Conservation (phyloP, 2,888 invertebrate species). For the Parnassius smintheus region DNA sequence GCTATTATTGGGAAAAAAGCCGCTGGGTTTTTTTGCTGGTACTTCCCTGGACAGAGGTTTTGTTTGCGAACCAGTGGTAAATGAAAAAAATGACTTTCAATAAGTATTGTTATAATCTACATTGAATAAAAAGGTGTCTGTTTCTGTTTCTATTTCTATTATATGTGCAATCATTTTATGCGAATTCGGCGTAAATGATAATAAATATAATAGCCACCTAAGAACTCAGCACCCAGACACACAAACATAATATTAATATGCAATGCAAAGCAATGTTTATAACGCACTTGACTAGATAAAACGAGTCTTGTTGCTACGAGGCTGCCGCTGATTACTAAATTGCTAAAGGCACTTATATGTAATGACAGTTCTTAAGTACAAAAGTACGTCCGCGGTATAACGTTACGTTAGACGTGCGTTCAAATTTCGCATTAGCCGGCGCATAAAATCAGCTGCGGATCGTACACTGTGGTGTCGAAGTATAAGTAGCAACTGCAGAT, state of each 20-base stretch:
- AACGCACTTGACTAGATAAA: slow-evolving; percentile 17
- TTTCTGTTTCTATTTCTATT: too few species aligned
- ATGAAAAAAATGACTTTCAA: too few species aligned
- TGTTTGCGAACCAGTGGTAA: too few species aligned
- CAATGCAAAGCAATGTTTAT: slow-evolving; percentile 10
- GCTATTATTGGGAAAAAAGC: too few species aligned
- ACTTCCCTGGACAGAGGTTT: too few species aligned
- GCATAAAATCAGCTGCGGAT: slow-evolving; percentile 3
- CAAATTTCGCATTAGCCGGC: slow-evolving; percentile 14
- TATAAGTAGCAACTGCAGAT: slow-evolving; percentile 57
- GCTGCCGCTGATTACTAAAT: slow-evolving; percentile 24
- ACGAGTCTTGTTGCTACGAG: slow-evolving; percentile 24
- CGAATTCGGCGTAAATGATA: too few species aligned
- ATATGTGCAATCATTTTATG: too few species aligned
- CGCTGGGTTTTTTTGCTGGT: too few species aligned
- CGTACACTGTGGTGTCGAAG: slow-evolving; percentile 21
- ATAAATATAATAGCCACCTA: too few species aligned
- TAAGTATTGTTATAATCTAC: too few species aligned
- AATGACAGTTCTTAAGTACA: slow-evolving; percentile 15
- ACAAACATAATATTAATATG: neutral
- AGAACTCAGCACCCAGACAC: neutral
- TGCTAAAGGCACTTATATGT: slow-evolving; percentile 20
- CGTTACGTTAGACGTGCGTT: slow-evolving; percentile 10
- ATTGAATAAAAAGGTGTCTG: too few species aligned
- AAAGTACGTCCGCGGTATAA: slow-evolving; percentile 9